A percentile compares a stretch with the other conserved stretches of the same genome.
These are phyloP conservation scores for Patella caerulea DNA, from an alignment of 2,888 invertebrate genomes.

Conservation along the genomic window DNA sequence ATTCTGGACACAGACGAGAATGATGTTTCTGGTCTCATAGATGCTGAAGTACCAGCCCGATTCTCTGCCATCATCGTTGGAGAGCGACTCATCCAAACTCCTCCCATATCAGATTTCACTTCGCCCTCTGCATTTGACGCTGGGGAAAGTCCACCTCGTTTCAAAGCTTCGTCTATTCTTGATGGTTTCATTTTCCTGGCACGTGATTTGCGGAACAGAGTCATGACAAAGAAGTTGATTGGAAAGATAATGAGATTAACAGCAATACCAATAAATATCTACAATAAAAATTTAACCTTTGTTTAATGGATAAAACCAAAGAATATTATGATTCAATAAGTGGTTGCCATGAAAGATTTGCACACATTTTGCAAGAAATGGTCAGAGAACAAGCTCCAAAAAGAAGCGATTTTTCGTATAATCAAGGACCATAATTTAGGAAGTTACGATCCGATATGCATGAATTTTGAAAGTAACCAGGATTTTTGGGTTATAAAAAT, in stretches of 20 bases:
- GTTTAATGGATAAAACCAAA: constrained; percentile 8
- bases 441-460: too few relatives aligned
- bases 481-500: too few relatives aligned
- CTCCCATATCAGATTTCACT: constrained; percentile 16
- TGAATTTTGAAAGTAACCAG: too few relatives aligned
- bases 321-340: neutral
- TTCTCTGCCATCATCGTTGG: constrained; percentile 9
- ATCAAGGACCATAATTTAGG: too few relatives aligned
- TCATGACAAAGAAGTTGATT: constrained; percentile 71
- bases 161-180: constrained; percentile 64
- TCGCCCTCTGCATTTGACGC: constrained; percentile 6
- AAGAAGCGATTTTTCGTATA: too few relatives aligned
- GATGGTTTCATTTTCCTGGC: constrained; percentile 66
- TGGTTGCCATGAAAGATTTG: too few relatives aligned
- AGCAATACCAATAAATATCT: constrained; percentile 72
- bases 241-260: constrained; percentile 72
- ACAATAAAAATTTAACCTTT: constrained; percentile 14
- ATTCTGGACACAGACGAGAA: constrained; percentile 27
- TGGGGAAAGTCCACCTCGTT: constrained; percentile 18
- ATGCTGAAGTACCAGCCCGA: constrained; percentile 31
- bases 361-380: too few relatives aligned
- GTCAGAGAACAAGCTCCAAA: too few relatives aligned
- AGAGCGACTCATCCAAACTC: constrained; percentile 15
- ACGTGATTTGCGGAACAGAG: constrained; percentile 72
- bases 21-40: constrained; percentile 33